Evolutionary conservation across 2,797 vertebrate species (phyloP), one percentile per base, ranked within the genome.

Genomic region (Emys orbicularis): DNA sequence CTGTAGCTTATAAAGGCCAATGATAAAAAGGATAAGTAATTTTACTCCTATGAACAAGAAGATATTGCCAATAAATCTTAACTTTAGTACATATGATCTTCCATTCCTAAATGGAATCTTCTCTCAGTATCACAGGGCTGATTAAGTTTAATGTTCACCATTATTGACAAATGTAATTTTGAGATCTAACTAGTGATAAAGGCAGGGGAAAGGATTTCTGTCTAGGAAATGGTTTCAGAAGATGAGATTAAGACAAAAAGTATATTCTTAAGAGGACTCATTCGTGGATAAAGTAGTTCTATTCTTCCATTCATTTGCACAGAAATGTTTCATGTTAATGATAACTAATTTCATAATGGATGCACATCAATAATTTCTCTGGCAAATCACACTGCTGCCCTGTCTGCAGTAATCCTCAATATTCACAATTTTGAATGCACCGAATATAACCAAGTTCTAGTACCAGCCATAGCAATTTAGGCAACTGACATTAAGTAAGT

Each of bases 241-340:
- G 89, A 95, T 57, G 44, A 96, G 95, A 93, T 93, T 89, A 92
- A 93, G 89, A 95, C 76, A 95, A 92, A 92, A 92, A 31, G 23
- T n/a, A 49, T 91, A 94, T 84, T 94, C 92, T 88, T 96, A 87
- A 53, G 37, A 95, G 68, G 68, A 89, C 94, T 96, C 9, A 84
- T 89, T 95, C 76, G 90, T 1, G 74, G 15, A 41, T 86, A 87
- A 97, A 97, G 81, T 34, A 91, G 84, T 41, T 79, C 83, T 94
- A 90, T 77, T 96, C 96, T 95, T 87, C 90, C 27, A 83, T 88
- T 90, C n/a, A 93, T 95, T 96, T 96, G 83, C 92, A 97, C 91
- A 84, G 54, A 94, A 93, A 95, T 90, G 52, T 95, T 95, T 91
- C 84, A 27, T 83, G 49, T 94, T 95, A 95, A 31, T 57, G 79